Evolutionary conservation across 2,797 vertebrate species (phyloP).

Genomic region (Pseudochirops cupreus): DNA sequence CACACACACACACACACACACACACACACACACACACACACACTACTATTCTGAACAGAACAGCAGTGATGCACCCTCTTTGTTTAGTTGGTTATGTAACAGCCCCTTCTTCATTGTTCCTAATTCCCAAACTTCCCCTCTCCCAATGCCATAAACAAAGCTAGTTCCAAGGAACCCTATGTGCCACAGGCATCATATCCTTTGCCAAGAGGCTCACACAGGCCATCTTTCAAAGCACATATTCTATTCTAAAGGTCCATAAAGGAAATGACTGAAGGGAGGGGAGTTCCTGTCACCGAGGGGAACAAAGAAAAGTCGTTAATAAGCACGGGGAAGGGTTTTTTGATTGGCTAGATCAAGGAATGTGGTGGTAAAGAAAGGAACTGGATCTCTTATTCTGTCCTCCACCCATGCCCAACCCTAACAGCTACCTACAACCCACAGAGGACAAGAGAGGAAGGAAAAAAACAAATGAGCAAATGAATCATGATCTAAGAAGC

Average conservation of each 20-base stretch:
- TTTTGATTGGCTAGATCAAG: neutral
- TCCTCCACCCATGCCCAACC: neutral
- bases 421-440: neutral
- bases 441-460: neutral
- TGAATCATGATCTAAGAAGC: constrained; percentile 23
- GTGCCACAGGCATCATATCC: neutral
- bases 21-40: neutral
- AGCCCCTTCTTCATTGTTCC: neutral
- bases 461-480: neutral
- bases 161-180: neutral
- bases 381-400: neutral
- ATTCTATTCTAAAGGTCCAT: neutral
- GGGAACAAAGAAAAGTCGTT: neutral
- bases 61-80: neutral
- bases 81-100: neutral
- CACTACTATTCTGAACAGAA: neutral
- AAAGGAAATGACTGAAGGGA: neutral
- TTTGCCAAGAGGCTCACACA: neutral
- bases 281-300: neutral
- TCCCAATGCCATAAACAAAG: neutral
- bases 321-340: neutral
- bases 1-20: neutral
- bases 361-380: neutral
- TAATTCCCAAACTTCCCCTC: neutral
- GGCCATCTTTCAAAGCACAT: neutral